Evolutionary conservation across 35 echinoderm and acorn worm genomes (phyloP).

Genomic region (Amphiura filiformis): DNA sequence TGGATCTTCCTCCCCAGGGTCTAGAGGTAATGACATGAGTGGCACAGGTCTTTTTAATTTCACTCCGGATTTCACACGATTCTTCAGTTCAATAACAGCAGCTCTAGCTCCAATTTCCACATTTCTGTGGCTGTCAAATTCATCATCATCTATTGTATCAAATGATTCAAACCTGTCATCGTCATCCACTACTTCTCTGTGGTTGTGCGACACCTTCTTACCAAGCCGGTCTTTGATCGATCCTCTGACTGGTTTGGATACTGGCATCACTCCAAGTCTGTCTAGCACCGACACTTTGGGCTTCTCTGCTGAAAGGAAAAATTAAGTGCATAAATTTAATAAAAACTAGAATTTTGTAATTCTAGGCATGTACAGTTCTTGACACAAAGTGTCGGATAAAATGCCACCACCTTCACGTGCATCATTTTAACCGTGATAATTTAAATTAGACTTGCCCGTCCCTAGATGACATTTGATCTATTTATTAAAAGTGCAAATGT

Average conservation of each 20-base stretch:
- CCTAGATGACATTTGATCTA: too few species aligned
- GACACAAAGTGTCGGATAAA: too few species aligned
- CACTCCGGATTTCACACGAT: background rate
- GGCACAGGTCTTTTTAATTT: slow-evolving; percentile 11
- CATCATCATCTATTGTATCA: background rate
- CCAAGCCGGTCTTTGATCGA: slow-evolving; percentile 29
- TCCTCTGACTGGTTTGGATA: background rate
- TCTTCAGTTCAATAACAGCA: slow-evolving; percentile 28
- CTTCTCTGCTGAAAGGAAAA: background rate
- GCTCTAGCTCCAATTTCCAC: slow-evolving; percentile 22
- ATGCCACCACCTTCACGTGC: too few species aligned
- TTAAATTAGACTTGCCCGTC: too few species aligned
- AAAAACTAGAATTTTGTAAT: too few species aligned
- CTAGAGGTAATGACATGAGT: background rate
- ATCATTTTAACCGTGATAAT: too few species aligned
- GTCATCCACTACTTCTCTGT: background rate
- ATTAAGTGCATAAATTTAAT: too few species aligned
- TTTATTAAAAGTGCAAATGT: too few species aligned
- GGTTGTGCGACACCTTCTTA: slow-evolving; percentile 13
- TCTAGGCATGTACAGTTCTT: too few species aligned
- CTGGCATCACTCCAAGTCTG: slow-evolving; percentile 22
- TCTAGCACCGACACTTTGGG: slow-evolving; percentile 11
- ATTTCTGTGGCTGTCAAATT: background rate
- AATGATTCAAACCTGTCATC: background rate
- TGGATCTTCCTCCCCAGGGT: background rate